Base-by-base conservation (phyloP, 2,113 vertebrate species). In the Salvator merianae region DNA sequence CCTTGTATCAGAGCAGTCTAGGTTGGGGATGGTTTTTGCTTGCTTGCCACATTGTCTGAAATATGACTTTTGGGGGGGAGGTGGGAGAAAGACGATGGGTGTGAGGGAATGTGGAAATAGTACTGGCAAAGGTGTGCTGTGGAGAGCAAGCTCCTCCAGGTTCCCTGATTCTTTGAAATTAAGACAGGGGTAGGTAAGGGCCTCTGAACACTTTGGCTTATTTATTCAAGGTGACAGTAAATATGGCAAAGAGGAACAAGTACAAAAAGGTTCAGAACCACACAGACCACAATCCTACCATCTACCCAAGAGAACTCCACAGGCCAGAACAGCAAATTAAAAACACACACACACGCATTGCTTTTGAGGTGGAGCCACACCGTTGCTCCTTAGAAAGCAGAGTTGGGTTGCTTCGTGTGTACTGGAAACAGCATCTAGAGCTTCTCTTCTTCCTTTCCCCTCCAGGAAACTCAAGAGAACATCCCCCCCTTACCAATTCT, bases 401-500 rank as follows among this genome's bases (percentile, higher is more conserved):
- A n/a, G 43, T 47, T 9, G 10, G 43, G 43, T 47, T 47, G 43
- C 43, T 47, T 47, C 43, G 20, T 7, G 20, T 20, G 24, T 7
- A 10, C 55, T 34, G 24, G 50, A 83, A 76, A 3, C 5, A 2
- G 4, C 20, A 6, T 38, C 1, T 55, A 32, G 6, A 20, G 6
- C 40, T 24, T 13, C 10, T 14, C 16, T 26, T 14, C 55, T 18
- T 63, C 34, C 59, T 7, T 5, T 3, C 3, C 8, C 38, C 13
- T 13, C 1, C 55, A 9, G 34, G 4, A 7, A 24, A 13, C 2
- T 1, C 3, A 38, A 77, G 50, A 73, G 82, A 30, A 16, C n/a
- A 65, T 24, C 40, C 92, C 85, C 43, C 5, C 53, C 94, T 94
- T 93, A 94, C 93, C 92, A 87, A 95, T 87, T 88, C 89, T 91